Percentiles rank a stretch among this genome's conserved stretches.
These are phyloP conservation scores for Meloidogyne floridensis DNA, from an alignment of 1,140 invertebrate genomes.

Conservation along the genomic window DNA sequence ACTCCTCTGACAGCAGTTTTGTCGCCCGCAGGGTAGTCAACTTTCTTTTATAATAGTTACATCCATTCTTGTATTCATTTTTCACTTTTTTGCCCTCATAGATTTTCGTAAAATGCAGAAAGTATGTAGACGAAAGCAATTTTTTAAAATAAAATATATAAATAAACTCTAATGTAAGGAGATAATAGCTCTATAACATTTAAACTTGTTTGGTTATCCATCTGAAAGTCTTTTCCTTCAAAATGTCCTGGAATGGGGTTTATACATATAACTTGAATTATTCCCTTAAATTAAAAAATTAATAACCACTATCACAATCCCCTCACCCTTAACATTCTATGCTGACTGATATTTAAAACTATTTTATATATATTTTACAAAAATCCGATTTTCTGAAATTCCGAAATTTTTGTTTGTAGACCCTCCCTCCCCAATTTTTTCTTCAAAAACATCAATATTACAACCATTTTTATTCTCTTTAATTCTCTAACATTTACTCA, in stretches of 20 bases:
- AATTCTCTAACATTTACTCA: slow-evolving; percentile 2
- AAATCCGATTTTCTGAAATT: neutral
- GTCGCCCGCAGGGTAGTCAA: neutral
- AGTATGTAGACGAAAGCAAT: neutral
- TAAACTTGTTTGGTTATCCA: too few species aligned
- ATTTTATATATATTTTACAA: too few species aligned
- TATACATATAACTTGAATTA: too few species aligned
- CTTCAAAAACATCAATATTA: neutral
- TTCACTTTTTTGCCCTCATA: neutral
- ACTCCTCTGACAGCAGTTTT: neutral
- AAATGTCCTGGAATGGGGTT: too few species aligned
- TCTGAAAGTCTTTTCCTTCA: too few species aligned
- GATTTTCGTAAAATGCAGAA: neutral
- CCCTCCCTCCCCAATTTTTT: neutral
- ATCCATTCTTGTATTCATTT: neutral
- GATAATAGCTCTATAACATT: too few species aligned
- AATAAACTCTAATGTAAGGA: too few species aligned
- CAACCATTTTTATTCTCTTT: neutral
- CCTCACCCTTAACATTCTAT: too few species aligned
- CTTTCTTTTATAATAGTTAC: neutral
- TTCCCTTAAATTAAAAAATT: too few species aligned
- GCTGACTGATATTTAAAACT: too few species aligned
- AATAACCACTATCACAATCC: too few species aligned
- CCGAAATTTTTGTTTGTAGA: neutral
- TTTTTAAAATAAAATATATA: too few species aligned